Conservation (phyloP, 2,113 vertebrate species). For the Limnothrissa miodon region DNA sequence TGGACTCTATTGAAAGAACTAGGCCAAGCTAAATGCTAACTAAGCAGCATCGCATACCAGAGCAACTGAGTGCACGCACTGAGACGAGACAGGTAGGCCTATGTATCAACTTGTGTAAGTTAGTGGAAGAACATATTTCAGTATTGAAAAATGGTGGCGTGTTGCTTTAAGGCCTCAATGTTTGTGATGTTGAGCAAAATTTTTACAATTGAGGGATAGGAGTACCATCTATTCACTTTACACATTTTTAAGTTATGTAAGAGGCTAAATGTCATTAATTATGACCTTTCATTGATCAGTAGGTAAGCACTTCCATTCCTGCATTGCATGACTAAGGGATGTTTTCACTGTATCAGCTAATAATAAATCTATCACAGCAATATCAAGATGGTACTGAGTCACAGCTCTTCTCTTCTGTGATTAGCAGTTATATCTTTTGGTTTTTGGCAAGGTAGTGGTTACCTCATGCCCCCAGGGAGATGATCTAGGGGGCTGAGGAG, state of each 20-base stretch:
- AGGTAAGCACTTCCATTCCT: too few species aligned
- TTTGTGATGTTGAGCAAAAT: too few species aligned
- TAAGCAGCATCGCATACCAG: too few species aligned
- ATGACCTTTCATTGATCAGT: background rate
- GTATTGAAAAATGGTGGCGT: too few species aligned
- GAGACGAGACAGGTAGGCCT: too few species aligned
- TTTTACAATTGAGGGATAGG: too few species aligned
- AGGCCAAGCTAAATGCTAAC: too few species aligned
- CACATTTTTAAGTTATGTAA: background rate
- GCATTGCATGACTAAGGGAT: background rate
- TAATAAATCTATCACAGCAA: background rate
- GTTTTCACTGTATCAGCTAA: background rate
- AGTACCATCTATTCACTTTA: background rate
- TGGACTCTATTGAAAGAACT: too few species aligned
- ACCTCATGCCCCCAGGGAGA: background rate
- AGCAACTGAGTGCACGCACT: too few species aligned
- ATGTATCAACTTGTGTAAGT: too few species aligned
- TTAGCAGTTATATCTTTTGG: background rate
- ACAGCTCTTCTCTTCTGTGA: background rate
- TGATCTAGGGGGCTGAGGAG: background rate
- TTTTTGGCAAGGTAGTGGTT: constrained; percentile 14
- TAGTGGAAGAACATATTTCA: too few species aligned
- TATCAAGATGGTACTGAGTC: background rate
- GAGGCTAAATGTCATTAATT: background rate
- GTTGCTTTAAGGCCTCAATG: too few species aligned